Evolutionary conservation across 2,113 vertebrate genomes (phyloP).

Genomic region (Spheniscus mendiculus): DNA sequence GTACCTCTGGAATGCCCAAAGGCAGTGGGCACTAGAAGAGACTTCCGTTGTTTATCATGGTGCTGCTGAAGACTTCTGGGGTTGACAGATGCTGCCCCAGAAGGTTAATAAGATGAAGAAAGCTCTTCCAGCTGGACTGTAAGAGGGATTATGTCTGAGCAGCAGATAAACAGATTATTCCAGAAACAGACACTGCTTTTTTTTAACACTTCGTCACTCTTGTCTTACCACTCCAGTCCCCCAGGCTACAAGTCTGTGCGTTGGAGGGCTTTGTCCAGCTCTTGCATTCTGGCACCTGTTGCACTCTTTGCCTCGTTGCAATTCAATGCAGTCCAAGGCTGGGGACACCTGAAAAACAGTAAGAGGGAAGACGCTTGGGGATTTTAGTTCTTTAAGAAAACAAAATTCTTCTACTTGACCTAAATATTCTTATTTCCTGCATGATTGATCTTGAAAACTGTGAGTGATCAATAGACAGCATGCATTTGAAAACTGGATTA

Average conservation of each 20-base stretch:
- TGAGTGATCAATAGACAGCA: slow-evolving; percentile 70
- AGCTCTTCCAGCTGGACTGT: slow-evolving; percentile 78
- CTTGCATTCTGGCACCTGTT: neutral
- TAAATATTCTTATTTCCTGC: slow-evolving; percentile 34
- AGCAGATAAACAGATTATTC: slow-evolving; percentile 93
- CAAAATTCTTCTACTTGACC: neutral
- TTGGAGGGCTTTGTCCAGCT: neutral
- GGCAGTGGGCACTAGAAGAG: slow-evolving; percentile 22
- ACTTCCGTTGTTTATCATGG: slow-evolving; percentile 50
- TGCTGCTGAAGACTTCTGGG: slow-evolving; percentile 34
- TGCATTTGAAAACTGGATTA: slow-evolving; percentile 79
- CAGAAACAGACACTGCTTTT: slow-evolving; percentile 78
- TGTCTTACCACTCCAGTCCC: slow-evolving; percentile 47
- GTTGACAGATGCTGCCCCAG: slow-evolving; percentile 85
- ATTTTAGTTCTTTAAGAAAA: neutral
- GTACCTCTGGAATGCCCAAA: neutral
- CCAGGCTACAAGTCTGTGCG: neutral
- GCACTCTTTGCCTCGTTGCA: neutral
- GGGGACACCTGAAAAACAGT: neutral
- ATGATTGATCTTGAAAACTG: slow-evolving; percentile 30
- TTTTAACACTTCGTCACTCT: slow-evolving; percentile 78
- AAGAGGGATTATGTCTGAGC: slow-evolving; percentile 93
- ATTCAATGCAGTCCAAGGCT: neutral
- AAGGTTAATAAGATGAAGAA: slow-evolving; percentile 92
- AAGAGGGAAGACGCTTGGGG: neutral